phyloP scores from a whole-genome alignment of 2,797 vertebrate genomes.

The Dendrocincla fuliginosa region DNA sequence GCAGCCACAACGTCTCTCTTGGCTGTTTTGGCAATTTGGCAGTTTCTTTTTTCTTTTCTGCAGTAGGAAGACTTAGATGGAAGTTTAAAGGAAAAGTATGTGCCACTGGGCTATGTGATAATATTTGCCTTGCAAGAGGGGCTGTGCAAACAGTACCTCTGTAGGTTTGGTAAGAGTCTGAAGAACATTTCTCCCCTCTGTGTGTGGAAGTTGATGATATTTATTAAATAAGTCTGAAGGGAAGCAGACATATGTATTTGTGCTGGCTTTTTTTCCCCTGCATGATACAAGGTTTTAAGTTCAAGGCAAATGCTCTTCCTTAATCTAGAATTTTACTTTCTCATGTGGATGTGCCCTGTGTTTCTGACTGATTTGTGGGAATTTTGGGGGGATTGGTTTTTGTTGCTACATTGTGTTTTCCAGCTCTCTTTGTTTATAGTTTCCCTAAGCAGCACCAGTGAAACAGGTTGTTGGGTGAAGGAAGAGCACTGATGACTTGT shows the following conservation, averaged over 20 bases:
- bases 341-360: fast-evolving
- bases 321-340: not conserved
- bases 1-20: not conserved
- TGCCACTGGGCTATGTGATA: not conserved
- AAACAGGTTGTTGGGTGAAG: not conserved
- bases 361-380: not conserved
- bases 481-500: not conserved
- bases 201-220: not conserved
- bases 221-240: not conserved
- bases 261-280: not conserved
- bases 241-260: not conserved
- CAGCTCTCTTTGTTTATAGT: not conserved
- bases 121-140: not conserved
- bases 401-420: not conserved
- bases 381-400: not conserved
- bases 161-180: not conserved
- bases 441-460: not conserved
- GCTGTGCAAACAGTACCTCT: not conserved
- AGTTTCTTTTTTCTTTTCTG: not conserved
- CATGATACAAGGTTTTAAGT: not conserved
- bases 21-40: not conserved
- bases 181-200: not conserved
- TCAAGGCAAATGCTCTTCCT: not conserved
- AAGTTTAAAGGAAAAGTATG: not conserved
- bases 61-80: not conserved